Evolutionary conservation across 2,888 invertebrate genomes (phyloP), one percentile per base, ranked within the genome.

Genomic region (Spicauda simplicius): DNA sequence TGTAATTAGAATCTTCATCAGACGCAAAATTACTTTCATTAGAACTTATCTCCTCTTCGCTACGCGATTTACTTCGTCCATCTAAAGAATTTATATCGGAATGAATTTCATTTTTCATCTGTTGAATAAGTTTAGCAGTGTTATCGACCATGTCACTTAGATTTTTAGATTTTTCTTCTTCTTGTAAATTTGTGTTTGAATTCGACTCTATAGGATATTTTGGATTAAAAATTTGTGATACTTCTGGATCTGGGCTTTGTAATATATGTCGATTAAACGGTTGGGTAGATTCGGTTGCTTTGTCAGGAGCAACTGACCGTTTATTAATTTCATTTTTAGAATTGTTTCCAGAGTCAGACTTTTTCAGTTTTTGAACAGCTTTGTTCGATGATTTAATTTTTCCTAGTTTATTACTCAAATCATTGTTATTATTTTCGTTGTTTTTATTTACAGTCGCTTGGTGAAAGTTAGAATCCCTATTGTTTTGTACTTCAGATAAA

Each of bases 71-170:
- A 69, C 90, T 91, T 69, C 82, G 82, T 25, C 84, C 88, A 71
- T 87, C 87, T 37, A 90, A 81, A n/a, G 91, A 92, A 77, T 94
- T 94, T 74, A 95, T 94, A 76, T 94, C 94, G 30, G 91, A 93
- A 80, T 94, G 94, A 48, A 95, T 95, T 90, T 95, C 95, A 75
- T 94, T 94, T 79, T 94, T 94, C 95, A 95, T 95, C 84, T 95
- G 95, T 73, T 95, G 94, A 70, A 95, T 95, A 53, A 95, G 78
- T 68, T 90, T 91, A 80, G 95, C 95, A 0, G 95, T 95, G 68
- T 94, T 93, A 76, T 94, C 94, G 10, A 95, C 95, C 60, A 95
- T 90, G 71, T 95, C 94, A 72, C 84, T 88, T 30, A 93, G 78
- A 72, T 93, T 92, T 68, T 77, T 88, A 2, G 84, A 68, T 76